Conservation (phyloP, 1,140 invertebrate species). For the Caenorhabditis briggsae region DNA sequence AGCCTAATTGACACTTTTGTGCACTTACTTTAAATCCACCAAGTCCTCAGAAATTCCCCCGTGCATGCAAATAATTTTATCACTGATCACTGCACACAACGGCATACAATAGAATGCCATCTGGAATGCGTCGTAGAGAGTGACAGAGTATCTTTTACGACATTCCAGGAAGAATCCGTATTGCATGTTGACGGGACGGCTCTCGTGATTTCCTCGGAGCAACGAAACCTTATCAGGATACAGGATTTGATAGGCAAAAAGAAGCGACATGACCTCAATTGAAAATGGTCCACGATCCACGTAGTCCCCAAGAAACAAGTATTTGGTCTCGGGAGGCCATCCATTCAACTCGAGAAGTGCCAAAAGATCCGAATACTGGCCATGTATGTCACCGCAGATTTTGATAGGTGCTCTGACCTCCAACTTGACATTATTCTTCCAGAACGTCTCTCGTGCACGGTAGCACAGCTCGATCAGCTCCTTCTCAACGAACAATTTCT, state of each 20-base stretch:
- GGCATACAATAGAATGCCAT: constrained; percentile 78
- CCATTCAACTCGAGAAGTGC: constrained; percentile 80
- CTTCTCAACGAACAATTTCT: neutral
- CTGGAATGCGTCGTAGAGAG: constrained; percentile 71
- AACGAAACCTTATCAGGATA: constrained; percentile 98
- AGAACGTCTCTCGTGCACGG: neutral
- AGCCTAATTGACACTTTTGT: no score
- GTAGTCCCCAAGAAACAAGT: constrained; percentile 81
- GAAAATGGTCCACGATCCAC: constrained; percentile 81
- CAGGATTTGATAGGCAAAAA: constrained; percentile 84
- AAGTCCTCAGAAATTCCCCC: constrained; percentile 88
- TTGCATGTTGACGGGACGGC: constrained; percentile 81
- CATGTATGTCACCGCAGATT: constrained; percentile 81
- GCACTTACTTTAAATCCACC: constrained; percentile 78
- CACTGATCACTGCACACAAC: constrained; percentile 87
- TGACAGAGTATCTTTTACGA: constrained; percentile 63
- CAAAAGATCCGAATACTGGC: constrained; percentile 81
- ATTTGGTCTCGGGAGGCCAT: constrained; percentile 71
- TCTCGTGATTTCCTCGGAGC: constrained; percentile 95
- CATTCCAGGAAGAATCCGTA: constrained; percentile 88
- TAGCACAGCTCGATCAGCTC: constrained; percentile 5
- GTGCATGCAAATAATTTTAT: constrained; percentile 89
- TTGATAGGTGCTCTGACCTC: constrained; percentile 70
- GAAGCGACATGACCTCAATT: constrained; percentile 79
- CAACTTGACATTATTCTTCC: constrained; percentile 14